A percentile compares a stretch with the other conserved stretches of the same genome.
Evolutionary conservation across 2,113 vertebrate species (phyloP).

Genomic region (Oxyura jamaicensis): DNA sequence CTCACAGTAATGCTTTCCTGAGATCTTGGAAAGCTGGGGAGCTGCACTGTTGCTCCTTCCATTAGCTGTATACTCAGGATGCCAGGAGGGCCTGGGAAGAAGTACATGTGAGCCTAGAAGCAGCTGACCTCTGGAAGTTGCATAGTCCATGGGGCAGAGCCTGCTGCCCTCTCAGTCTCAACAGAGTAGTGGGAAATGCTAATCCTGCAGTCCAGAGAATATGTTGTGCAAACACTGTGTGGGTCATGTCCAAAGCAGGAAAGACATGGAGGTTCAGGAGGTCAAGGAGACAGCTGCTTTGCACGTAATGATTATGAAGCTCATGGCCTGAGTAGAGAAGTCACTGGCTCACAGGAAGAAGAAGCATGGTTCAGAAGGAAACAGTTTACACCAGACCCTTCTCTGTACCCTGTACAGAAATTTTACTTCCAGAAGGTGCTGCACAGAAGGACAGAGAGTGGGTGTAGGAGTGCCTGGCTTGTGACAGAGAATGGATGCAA

Average conservation of each 20-base stretch:
- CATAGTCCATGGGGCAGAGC: background rate
- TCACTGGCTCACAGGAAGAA: background rate
- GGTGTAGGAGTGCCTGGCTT: background rate
- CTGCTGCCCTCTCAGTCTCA: background rate
- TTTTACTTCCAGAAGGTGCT: background rate
- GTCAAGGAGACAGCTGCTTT: background rate
- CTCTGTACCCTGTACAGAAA: background rate
- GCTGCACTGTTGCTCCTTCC: background rate
- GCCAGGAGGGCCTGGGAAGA: background rate
- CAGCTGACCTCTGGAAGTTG: background rate
- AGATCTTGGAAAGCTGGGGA: background rate
- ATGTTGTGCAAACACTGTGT: background rate
- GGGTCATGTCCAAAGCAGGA: background rate
- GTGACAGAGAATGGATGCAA: background rate
- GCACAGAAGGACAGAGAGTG: background rate
- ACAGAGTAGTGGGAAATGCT: background rate
- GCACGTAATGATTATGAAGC: background rate
- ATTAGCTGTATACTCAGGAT: background rate
- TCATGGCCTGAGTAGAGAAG: background rate
- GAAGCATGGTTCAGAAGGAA: background rate
- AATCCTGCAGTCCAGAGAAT: background rate
- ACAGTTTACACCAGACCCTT: background rate
- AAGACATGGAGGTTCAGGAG: background rate
- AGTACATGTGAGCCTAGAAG: background rate
- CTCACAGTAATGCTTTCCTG: background rate